These are phyloP conservation scores for Drosophila neutralis DNA, from an alignment of 2,888 invertebrate species.

Conservation along the genomic window DNA sequence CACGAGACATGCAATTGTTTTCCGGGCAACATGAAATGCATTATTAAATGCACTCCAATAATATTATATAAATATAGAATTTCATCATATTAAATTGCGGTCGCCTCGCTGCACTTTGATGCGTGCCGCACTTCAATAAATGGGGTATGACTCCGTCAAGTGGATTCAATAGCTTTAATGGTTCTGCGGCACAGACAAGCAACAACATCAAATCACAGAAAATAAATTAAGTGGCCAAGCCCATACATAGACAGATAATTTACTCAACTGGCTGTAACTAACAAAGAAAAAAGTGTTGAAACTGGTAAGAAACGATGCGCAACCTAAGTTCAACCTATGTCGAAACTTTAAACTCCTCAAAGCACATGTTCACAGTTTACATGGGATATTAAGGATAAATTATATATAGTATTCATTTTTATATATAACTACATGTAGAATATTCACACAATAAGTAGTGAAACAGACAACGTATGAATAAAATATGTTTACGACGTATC, in stretches of 20 bases:
- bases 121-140: constrained; percentile 49
- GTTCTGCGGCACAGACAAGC: constrained; percentile 44
- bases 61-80: constrained; percentile 29
- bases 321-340: not conserved
- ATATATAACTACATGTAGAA: constrained; percentile 1
- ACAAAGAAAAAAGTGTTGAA: constrained; percentile 27
- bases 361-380: not conserved
- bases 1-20: constrained; percentile 48
- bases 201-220: constrained; percentile 23
- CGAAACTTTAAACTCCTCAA: not conserved
- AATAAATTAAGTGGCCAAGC: constrained; percentile 24
- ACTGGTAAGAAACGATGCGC: not conserved
- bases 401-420: not conserved
- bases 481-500: not conserved
- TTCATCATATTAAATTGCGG: constrained; percentile 27
- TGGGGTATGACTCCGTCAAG: constrained; percentile 10
- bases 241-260: constrained; percentile 5
- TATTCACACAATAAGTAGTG: not conserved
- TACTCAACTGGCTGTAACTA: constrained; percentile 21
- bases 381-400: not conserved
- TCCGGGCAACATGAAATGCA: constrained; percentile 41
- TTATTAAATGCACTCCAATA: constrained; percentile 34
- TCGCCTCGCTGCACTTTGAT: constrained; percentile 25
- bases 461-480: not conserved
- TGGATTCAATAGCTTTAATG: constrained; percentile 53